Conservation (phyloP, 2,888 invertebrate genomes). For the Lapara coniferarum region DNA sequence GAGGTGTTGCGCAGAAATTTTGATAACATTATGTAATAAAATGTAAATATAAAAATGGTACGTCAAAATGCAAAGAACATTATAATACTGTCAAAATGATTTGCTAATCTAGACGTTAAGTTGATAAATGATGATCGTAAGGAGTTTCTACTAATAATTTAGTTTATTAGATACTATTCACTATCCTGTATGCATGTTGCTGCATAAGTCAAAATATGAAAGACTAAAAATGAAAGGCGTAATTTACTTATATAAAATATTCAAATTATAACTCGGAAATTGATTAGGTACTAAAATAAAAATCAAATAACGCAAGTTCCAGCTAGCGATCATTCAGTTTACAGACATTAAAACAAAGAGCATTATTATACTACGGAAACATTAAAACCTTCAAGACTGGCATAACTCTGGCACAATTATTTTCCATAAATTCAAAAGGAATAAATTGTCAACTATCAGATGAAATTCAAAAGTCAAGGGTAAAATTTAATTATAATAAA, state of each 20-base stretch:
- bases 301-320: too few relatives aligned
- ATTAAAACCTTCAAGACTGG: not conserved
- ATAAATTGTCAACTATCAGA: slow-evolving; percentile 44
- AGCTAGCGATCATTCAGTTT: too few relatives aligned
- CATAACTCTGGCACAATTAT: slow-evolving; percentile 19
- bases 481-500: slow-evolving; percentile 50
- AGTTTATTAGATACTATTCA: too few relatives aligned
- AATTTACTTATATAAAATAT: too few relatives aligned
- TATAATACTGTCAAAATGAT: slow-evolving; percentile 5
- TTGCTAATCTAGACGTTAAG: not conserved
- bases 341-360: not conserved
- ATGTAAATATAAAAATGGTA: slow-evolving; percentile 21
- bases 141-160: not conserved
- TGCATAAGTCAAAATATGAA: too few relatives aligned
- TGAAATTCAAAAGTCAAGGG: slow-evolving; percentile 71
- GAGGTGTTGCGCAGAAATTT: slow-evolving; percentile 50
- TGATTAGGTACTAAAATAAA: too few relatives aligned
- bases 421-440: slow-evolving; percentile 21
- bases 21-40: slow-evolving; percentile 47
- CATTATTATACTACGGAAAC: too few relatives aligned
- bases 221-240: too few relatives aligned
- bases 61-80: slow-evolving; percentile 7
- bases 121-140: not conserved
- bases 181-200: too few relatives aligned
- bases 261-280: too few relatives aligned